These are phyloP conservation scores for Epizoanthus illoricatus DNA, from an alignment of 92 coral and sea anemone species.

Conservation along the genomic window DNA sequence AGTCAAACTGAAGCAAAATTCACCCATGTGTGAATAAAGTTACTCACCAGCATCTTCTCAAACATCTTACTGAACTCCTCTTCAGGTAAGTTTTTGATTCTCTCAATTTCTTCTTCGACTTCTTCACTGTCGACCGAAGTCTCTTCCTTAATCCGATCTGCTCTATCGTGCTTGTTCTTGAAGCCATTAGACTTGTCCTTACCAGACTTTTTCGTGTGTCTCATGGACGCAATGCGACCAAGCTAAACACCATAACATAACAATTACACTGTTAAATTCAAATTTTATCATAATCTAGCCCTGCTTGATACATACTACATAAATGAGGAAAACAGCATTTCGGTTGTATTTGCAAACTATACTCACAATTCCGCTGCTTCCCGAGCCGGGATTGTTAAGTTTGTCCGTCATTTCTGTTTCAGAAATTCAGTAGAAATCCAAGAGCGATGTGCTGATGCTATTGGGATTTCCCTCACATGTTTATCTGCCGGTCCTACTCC, in stretches of 20 bases:
- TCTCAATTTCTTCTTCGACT: slow-evolving; percentile 33
- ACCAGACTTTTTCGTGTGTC: slow-evolving; percentile 40
- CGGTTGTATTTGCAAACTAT: not conserved
- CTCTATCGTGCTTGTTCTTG: slow-evolving; percentile 29
- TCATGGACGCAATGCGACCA: slow-evolving; percentile 40
- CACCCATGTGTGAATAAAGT: slow-evolving; percentile 21
- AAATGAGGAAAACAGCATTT: not conserved
- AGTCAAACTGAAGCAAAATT: not conserved
- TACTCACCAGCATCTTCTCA: slow-evolving; percentile 42
- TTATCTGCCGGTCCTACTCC: not conserved
- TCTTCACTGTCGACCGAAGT: slow-evolving; percentile 29
- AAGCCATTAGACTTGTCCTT: slow-evolving; percentile 33
- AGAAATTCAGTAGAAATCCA: not conserved
- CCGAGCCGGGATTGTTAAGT: slow-evolving; percentile 20
- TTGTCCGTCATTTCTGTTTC: slow-evolving; percentile 28
- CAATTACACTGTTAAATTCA: no score
- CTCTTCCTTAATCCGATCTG: slow-evolving; percentile 39
- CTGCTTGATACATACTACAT: not conserved
- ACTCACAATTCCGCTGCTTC: slow-evolving; percentile 39
- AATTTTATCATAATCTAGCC: no score
- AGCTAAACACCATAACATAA: slow-evolving; percentile 16
- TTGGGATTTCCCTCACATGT: slow-evolving; percentile 12
- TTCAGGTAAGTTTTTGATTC: slow-evolving; percentile 31
- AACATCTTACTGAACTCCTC: slow-evolving; percentile 38
- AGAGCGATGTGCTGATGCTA: not conserved